Base-by-base conservation (phyloP, 2,113 vertebrate species). In the Hyaena hyaena region DNA sequence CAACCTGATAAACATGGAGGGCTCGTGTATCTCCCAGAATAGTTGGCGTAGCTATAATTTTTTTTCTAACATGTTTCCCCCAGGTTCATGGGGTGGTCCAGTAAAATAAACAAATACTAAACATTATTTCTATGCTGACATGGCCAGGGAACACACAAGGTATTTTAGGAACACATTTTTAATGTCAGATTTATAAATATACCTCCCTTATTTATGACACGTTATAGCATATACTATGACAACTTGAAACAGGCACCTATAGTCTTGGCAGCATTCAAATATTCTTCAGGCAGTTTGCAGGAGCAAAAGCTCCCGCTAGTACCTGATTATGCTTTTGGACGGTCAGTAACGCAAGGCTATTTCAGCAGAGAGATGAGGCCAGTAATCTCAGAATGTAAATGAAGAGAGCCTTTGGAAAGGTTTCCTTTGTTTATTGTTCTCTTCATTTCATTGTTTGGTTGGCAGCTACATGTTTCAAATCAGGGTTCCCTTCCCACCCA, bases 1-100 rank as follows among this genome's bases (percentile, higher is more conserved):
- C 99, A 99, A 99, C 99, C 99, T 99, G 99, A 99, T 99, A 99
- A 99, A 99, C 99, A 99, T 99, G 99, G 99, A 99, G 99, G 99
- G 99, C 98, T 99, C 98, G 98, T 99, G 99, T 99, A 99, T 99
- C 99, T 99, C 99, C 99, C 98, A 99, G 99, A 99, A 99, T 99
- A 99, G 99, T 99, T 99, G 98, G 98, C 98, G 98, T 99, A 98
- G 98, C 98, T 99, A 98, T 99, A 99, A 98, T 99, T 99, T 99
- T 99, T 99, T 98, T 98, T 89, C 98, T 96, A 97, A 93, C 98
- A 23, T 96, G 98, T 98, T 98, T 99, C 98, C 98, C 97, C 97
- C 96, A 96, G 99, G 99, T 99, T 98, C 98, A 98, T 96, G 98
- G 98, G 99, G 99, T 99, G 99, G 99, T 99, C 98, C 97, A 89